phyloP scores from a whole-genome alignment of 2,113 vertebrate species.

The Todiramphus chloris region DNA sequence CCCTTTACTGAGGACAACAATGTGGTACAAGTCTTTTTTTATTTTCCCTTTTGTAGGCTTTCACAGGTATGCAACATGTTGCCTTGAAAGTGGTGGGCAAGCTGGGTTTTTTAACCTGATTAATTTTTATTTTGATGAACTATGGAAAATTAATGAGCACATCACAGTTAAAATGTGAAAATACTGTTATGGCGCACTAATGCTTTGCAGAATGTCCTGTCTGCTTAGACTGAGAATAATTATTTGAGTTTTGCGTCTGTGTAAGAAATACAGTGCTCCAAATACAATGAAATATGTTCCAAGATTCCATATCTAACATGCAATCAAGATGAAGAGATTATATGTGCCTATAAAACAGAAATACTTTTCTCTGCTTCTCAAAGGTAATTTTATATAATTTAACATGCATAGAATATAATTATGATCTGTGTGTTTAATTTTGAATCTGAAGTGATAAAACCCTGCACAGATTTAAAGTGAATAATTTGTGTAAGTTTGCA shows the following conservation, averaged over 20 bases:
- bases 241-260: background rate
- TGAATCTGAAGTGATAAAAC: background rate
- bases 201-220: background rate
- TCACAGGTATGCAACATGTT: background rate
- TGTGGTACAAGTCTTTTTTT: background rate
- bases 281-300: background rate
- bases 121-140: background rate
- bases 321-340: background rate
- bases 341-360: background rate
- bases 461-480: background rate
- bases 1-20: background rate
- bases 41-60: background rate
- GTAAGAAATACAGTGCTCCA: background rate
- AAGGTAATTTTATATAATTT: constrained; percentile 20
- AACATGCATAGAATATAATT: background rate
- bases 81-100: background rate
- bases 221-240: background rate
- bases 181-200: background rate
- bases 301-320: background rate
- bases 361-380: background rate
- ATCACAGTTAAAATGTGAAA: background rate
- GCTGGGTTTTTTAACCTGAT: background rate
- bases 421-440: constrained; percentile 16
- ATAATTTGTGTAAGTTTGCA: constrained; percentile 1
- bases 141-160: background rate